Evolutionary conservation across 2,888 invertebrate species (phyloP), one percentile per base, ranked within the genome.

Genomic region (Pammene aurita): DNA sequence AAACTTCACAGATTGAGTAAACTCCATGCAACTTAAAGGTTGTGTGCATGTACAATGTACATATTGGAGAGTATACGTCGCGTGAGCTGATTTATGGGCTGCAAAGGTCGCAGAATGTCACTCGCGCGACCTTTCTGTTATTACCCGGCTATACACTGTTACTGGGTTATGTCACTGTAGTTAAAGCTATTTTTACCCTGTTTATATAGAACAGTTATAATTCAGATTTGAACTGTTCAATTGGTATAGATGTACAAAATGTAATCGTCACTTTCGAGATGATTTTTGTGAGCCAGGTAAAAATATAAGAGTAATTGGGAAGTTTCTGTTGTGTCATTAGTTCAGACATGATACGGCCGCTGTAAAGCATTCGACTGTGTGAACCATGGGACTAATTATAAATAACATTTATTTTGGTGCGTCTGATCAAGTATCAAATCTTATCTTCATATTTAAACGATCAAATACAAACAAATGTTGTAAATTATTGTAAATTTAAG

Each of bases 21-120:
- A 26, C 58, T n/a, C 14, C 44, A 46, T 42, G 42, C 42, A 57
- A 42, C 57, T n/a, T 18, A 58, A 54, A 58, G 42, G 58, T 58
- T 46, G 44, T 26, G 7, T 57, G 26, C 35, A 54, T 2, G 54
- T 56, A 38, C 55, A 6, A 13, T 16, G 14, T 50, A 50, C 26
- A 26, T 7, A 50, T 50, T 42, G 42, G 6, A 11, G 11, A 42
- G 7, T 50, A 50, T 11, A 18, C 11, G 26, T 42, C 42, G 42
- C 58, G 58, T 46, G 58, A 44, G 57, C 26, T 60, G 54, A 61
- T 67, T 67, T 67, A 67, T 41, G 61, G n/a, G n/a, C 46, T 16
- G 46, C 46, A 67, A 67, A 67, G 67, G 67, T 46, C 67, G 16
- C 38, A 41, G 67, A 67, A 67, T 67, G 67, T 62, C 67, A 41